phyloP scores from a whole-genome alignment of 2,113 vertebrate species.

The Ranitomeya imitator region DNA sequence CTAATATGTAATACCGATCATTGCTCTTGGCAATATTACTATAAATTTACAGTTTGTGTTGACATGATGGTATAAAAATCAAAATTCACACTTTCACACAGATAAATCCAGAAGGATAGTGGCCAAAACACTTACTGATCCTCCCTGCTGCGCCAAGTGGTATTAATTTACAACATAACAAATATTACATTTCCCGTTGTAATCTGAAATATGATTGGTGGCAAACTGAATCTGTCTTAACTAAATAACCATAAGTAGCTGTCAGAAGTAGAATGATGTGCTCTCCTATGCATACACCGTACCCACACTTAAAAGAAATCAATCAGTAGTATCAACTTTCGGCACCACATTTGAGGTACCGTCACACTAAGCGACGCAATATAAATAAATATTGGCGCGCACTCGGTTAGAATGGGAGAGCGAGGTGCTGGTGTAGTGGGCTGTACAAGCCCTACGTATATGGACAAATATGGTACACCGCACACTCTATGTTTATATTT shows the following conservation, averaged over 20 bases:
- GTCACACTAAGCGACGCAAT: too few relatives aligned
- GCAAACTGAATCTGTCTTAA: neutral
- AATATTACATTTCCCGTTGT: neutral
- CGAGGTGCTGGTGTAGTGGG: too few relatives aligned
- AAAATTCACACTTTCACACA: neutral
- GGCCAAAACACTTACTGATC: neutral
- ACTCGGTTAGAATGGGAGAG: too few relatives aligned
- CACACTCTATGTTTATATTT: too few relatives aligned
- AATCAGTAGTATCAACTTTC: too few relatives aligned
- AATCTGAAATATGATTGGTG: neutral
- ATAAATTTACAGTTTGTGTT: neutral
- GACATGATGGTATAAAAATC: neutral
- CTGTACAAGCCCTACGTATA: too few relatives aligned
- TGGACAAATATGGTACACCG: too few relatives aligned
- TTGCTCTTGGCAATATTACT: neutral
- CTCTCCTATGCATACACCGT: too few relatives aligned
- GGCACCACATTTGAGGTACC: too few relatives aligned
- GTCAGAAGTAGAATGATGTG: too few relatives aligned
- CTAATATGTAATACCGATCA: neutral
- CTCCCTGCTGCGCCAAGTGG: neutral
- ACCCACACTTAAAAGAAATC: too few relatives aligned
- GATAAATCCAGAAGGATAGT: neutral
- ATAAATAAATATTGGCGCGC: too few relatives aligned
- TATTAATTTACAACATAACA: neutral
- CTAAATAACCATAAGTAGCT: neutral